A percentile compares a stretch with the other conserved stretches of the same genome.
Evolutionary conservation across 53 echinoderm and acorn worm genomes (phyloP).

Genomic region (Astropecten irregularis): DNA sequence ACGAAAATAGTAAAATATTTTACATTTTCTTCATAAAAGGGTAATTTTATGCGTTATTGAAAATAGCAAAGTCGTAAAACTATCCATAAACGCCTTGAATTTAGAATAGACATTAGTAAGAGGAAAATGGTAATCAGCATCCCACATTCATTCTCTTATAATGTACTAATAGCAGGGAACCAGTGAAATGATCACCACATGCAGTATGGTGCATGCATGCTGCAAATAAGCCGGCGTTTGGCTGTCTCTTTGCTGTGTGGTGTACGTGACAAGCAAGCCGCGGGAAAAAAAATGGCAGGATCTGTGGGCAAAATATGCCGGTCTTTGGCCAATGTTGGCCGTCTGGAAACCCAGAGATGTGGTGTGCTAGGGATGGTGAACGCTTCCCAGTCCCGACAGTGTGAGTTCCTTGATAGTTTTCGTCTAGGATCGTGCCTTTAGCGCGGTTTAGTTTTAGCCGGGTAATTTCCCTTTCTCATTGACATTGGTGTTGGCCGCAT

Average conservation of each 20-base stretch:
- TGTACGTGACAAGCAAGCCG: slow-evolving; percentile 2
- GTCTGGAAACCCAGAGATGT: slow-evolving; percentile 59
- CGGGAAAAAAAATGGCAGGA: slow-evolving; percentile 83
- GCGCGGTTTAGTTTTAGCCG: no score
- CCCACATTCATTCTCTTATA: background rate
- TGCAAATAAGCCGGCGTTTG: background rate
- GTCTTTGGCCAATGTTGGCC: slow-evolving; percentile 67
- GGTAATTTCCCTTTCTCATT: no score
- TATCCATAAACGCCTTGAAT: no score
- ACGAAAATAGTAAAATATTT: no score
- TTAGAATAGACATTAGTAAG: no score
- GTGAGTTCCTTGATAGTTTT: slow-evolving; percentile 74
- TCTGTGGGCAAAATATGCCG: slow-evolving; percentile 83
- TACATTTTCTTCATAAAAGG: no score
- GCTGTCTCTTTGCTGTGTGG: background rate
- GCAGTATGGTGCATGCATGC: background rate
- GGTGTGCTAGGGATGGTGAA: slow-evolving; percentile 57
- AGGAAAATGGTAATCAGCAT: slow-evolving; percentile 17
- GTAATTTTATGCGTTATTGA: no score
- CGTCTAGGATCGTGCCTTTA: no score
- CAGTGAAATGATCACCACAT: background rate
- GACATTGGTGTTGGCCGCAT: no score
- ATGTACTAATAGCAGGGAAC: no score
- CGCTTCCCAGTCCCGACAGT: slow-evolving; percentile 64
- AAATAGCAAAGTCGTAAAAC: no score